A percentile compares a stretch with the other conserved stretches of the same genome.
phyloP scores from a whole-genome alignment of 2,113 vertebrate species.

The Balaeniceps rex region DNA sequence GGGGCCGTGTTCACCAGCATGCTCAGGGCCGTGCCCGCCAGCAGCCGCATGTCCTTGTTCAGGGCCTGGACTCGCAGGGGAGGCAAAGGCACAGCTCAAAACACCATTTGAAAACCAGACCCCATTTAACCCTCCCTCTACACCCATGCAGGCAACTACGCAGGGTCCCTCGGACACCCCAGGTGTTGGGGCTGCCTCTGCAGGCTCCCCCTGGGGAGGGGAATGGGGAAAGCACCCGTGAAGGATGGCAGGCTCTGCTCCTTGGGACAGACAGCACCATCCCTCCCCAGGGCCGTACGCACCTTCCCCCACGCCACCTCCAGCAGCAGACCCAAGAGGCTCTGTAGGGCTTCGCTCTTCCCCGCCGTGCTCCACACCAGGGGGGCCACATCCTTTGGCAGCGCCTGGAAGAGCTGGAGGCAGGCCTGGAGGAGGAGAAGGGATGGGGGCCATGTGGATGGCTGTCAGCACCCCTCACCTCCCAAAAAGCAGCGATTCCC shows the following conservation, averaged over 20 bases:
- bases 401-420: conserved; percentile 82
- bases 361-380: conserved; percentile 65
- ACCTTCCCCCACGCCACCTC: conserved; percentile 78
- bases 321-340: conserved; percentile 78
- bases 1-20: conserved; percentile 82
- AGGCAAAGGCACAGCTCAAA: neutral
- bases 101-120: neutral
- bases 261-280: neutral
- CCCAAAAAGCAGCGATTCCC: neutral
- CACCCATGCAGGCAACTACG: neutral
- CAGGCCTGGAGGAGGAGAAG: conserved; percentile 74
- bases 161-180: neutral
- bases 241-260: neutral
- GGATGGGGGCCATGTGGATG: fast-evolving
- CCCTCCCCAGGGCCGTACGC: neutral
- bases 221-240: fast-evolving
- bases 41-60: conserved; percentile 79
- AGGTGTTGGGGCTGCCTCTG: neutral
- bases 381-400: conserved; percentile 71
- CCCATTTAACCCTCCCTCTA: neutral
- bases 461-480: neutral
- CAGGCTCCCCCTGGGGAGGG: neutral
- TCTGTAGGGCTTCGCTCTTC: conserved; percentile 43
- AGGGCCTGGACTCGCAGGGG: conserved; percentile 44
- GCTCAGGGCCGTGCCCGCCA: conserved; percentile 82